These are phyloP conservation scores for Gorsachius goisagi DNA, from an alignment of 2,113 vertebrate species.

Conservation along the genomic window DNA sequence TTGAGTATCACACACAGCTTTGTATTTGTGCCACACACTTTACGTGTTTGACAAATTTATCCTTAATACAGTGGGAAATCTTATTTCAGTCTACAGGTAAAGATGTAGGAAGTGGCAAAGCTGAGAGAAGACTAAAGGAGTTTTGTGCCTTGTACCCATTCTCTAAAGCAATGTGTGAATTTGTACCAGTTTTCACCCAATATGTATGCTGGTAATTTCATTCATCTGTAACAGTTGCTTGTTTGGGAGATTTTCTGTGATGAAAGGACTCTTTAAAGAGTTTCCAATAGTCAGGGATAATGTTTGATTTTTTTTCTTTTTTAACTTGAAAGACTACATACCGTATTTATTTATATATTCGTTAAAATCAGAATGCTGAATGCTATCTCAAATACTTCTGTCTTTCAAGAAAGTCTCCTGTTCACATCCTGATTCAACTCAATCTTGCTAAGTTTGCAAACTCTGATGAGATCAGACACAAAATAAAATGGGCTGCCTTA, in stretches of 20 bases:
- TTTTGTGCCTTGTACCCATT: neutral
- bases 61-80: neutral
- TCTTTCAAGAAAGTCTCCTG: neutral
- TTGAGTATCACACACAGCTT: neutral
- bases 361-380: neutral
- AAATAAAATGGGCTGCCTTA: neutral
- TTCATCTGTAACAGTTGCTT: neutral
- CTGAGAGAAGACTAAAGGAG: neutral
- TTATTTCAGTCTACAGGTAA: neutral
- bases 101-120: neutral
- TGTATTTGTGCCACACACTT: neutral
- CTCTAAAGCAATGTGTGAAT: neutral
- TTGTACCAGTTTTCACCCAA: neutral
- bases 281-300: neutral
- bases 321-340: neutral
- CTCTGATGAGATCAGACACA: neutral
- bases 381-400: neutral
- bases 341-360: neutral
- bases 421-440: neutral
- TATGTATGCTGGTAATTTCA: neutral
- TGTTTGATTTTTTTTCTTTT: neutral
- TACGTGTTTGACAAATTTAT: neutral
- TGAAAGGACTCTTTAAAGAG: neutral
- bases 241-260: neutral
- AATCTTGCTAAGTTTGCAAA: neutral